Evolutionary conservation across 2,888 invertebrate genomes (phyloP).

Genomic region (Leptinotarsa tumamoca): DNA sequence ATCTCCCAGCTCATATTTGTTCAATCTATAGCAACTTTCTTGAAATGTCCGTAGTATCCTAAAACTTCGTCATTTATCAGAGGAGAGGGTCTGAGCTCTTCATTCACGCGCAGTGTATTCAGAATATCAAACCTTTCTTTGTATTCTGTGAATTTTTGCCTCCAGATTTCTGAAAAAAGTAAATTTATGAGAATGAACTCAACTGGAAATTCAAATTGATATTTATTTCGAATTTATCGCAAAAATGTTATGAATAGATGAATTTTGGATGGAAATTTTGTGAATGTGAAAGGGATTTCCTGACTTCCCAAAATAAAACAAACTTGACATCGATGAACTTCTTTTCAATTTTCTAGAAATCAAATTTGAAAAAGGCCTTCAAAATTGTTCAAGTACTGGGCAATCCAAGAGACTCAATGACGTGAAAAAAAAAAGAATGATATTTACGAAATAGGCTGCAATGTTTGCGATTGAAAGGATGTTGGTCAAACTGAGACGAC

Average conservation of each 20-base stretch:
- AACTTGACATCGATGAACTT: no score
- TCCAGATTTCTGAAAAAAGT: slow-evolving; percentile 48
- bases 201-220: background rate
- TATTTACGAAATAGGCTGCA: no score
- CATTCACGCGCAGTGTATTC: slow-evolving; percentile 45
- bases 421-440: no score
- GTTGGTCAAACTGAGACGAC: no score
- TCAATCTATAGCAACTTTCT: slow-evolving; percentile 49
- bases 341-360: no score
- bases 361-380: no score
- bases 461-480: no score
- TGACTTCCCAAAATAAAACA: no score
- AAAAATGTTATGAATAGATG: background rate
- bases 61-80: slow-evolving; percentile 48
- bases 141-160: slow-evolving; percentile 47
- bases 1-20: background rate
- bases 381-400: no score
- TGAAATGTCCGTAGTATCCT: slow-evolving; percentile 54
- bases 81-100: slow-evolving; percentile 43
- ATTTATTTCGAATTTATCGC: background rate
- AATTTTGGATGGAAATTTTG: no score
- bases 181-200: background rate
- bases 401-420: no score
- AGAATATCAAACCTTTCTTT: slow-evolving; percentile 48
- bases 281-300: no score